Conservation (phyloP, 2,888 invertebrate genomes). For the Dynastes hyllus region DNA sequence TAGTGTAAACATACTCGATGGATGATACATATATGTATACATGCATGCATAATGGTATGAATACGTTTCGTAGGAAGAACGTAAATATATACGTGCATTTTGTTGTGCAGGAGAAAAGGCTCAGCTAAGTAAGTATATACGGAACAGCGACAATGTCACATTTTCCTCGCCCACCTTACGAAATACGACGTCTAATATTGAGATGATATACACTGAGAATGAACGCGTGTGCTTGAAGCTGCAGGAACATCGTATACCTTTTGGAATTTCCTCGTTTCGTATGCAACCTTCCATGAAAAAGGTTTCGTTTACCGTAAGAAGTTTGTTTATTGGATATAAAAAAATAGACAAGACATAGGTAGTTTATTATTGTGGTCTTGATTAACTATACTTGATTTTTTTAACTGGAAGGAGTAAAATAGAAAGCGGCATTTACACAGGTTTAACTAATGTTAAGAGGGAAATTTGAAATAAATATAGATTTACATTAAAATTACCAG, state of each 20-base stretch:
- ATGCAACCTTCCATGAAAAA: too few relatives aligned
- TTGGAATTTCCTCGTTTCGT: not conserved
- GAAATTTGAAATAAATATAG: too few relatives aligned
- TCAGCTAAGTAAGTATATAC: not conserved
- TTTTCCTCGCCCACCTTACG: not conserved
- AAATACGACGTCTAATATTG: slow-evolving; percentile 18
- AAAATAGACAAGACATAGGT: too few relatives aligned
- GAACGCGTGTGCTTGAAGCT: not conserved
- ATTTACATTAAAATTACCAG: too few relatives aligned
- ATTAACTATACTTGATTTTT: too few relatives aligned
- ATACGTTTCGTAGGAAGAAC: not conserved
- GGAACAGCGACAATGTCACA: slow-evolving; percentile 2
- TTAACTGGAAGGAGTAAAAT: too few relatives aligned
- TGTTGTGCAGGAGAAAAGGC: not conserved
- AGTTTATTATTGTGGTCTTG: too few relatives aligned
- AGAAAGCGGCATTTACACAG: too few relatives aligned
- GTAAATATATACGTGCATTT: not conserved
- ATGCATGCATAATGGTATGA: not conserved
- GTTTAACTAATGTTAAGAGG: too few relatives aligned
- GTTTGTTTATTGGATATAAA: too few relatives aligned
- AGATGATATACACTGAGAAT: slow-evolving; percentile 4
- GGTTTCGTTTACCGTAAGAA: too few relatives aligned
- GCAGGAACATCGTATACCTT: not conserved
- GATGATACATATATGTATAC: not conserved
- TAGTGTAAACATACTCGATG: not conserved